Evolutionary conservation across 2,888 invertebrate species (phyloP), one percentile per base, ranked within the genome.

Genomic region (Nymphalis polychloros): DNA sequence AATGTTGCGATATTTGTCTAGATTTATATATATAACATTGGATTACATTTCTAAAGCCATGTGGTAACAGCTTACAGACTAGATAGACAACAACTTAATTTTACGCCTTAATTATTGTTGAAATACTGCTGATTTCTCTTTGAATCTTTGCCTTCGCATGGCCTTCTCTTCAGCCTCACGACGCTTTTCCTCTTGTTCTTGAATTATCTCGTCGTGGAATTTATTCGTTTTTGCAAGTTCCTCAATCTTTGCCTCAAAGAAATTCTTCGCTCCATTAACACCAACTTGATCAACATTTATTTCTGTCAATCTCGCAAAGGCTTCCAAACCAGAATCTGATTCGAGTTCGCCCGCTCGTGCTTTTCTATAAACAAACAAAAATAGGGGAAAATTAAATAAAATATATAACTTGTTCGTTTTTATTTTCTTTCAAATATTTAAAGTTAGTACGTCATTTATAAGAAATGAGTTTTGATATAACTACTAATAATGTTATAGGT

Each of bases 171-270:
- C 97, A 67, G 97, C 97, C 79, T 96, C 94, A 64, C 95, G 94
- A 73, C 96, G 96, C 77, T 97, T 95, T 79, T 98, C 97, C 81
- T 98, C 98, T 83, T 98, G 98, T 84, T 98, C 98, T 86, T 96
- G 95, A 70, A 96, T 94, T 73, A 98, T 98, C 90, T 98, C 98
- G 75, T 96, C 95, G 82, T 98, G 98, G 88, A 98, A 98, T 90
- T 97, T 97, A 82, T 96, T 97, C 68, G 95, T 94, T 79, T 96
- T 95, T 13, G 96, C 89, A 72, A 97, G 94, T 81, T 97, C 96
- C 81, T 97, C 97, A 79, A 98, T 98, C 95, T 98, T 98, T 0
- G 98, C 97, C 93, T 98, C 98, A 82, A 98, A 98, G 93, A 98
- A 98, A 82, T 96, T 96, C 85, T 98, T 98, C 48, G 98, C 98